Evolutionary conservation across 2,888 invertebrate genomes (phyloP).

Genomic region (Diaphora mendica): DNA sequence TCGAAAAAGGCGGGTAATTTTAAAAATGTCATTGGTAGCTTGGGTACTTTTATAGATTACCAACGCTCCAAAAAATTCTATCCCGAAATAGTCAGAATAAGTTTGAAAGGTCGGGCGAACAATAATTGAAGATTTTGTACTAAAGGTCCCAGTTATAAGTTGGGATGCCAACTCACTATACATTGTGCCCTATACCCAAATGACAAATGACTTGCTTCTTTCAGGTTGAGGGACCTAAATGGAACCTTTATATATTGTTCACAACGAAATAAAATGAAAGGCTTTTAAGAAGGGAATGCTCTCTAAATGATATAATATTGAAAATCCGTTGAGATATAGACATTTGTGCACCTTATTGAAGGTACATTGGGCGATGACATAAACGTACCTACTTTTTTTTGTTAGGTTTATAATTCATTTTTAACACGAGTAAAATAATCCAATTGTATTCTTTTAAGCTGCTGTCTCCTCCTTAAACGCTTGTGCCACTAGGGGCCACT

Average conservation of each 20-base stretch:
- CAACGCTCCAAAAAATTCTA: not conserved
- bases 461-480: too few species aligned
- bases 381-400: not conserved
- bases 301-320: not conserved
- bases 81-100: not conserved
- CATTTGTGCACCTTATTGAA: not conserved
- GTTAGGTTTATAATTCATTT: not conserved
- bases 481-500: too few species aligned
- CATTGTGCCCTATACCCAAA: conserved; percentile 4
- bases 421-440: too few species aligned
- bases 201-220: conserved; percentile 13
- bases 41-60: not conserved
- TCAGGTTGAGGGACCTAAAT: conserved; percentile 6
- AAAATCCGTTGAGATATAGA: not conserved
- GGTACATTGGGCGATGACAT: not conserved
- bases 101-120: conserved; percentile 3
- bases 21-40: not conserved
- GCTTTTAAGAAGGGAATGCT: not conserved
- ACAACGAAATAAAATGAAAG: not conserved
- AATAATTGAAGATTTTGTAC: conserved; percentile 5
- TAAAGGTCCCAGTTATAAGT: conserved; percentile 8
- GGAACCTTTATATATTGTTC: conserved; percentile 6
- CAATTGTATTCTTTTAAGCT: too few species aligned
- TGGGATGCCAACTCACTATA: conserved; percentile 6
- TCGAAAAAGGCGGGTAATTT: not conserved